Conservation (phyloP, 2,888 invertebrate genomes). For the Ormyrus labotus region DNA sequence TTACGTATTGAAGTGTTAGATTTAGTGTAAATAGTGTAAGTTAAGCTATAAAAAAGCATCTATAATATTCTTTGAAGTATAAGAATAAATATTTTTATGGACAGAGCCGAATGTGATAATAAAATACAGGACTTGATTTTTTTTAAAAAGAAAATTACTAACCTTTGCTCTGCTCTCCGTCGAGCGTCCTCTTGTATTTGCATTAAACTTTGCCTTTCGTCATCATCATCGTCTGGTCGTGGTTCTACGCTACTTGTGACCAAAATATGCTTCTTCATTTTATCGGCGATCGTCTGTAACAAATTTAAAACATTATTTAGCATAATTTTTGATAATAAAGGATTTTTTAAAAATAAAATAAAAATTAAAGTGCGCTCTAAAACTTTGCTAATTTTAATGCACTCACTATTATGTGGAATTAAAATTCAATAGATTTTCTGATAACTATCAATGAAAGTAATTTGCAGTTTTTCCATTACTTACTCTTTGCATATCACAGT, state of each 20-base stretch:
- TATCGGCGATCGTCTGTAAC: constrained; percentile 69
- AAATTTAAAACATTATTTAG: constrained; percentile 5
- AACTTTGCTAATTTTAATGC: background rate
- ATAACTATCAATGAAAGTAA: constrained; percentile 1
- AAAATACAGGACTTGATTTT: too few species aligned
- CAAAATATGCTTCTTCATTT: constrained; percentile 72
- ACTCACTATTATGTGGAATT: background rate
- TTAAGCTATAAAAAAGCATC: constrained; percentile 48
- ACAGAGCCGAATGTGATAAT: background rate
- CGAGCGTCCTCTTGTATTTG: constrained; percentile 69
- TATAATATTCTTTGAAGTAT: constrained; percentile 45
- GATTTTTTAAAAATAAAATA: too few species aligned
- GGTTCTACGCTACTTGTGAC: constrained; percentile 62
- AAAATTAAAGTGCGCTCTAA: too few species aligned
- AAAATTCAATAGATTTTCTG: constrained; percentile 28
- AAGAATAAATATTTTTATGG: constrained; percentile 24
- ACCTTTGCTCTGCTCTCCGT: constrained; percentile 69
- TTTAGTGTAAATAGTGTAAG: constrained; percentile 39
- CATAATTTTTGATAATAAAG: too few species aligned
- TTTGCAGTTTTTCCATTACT: constrained; percentile 47
- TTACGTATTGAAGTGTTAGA: constrained; percentile 23
- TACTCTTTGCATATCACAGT: constrained; percentile 89
- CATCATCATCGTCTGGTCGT: constrained; percentile 65
- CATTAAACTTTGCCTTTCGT: constrained; percentile 67
- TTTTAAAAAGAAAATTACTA: constrained; percentile 21